phyloP scores from a whole-genome alignment of 2,888 invertebrate genomes.

The Phengaris alcon region DNA sequence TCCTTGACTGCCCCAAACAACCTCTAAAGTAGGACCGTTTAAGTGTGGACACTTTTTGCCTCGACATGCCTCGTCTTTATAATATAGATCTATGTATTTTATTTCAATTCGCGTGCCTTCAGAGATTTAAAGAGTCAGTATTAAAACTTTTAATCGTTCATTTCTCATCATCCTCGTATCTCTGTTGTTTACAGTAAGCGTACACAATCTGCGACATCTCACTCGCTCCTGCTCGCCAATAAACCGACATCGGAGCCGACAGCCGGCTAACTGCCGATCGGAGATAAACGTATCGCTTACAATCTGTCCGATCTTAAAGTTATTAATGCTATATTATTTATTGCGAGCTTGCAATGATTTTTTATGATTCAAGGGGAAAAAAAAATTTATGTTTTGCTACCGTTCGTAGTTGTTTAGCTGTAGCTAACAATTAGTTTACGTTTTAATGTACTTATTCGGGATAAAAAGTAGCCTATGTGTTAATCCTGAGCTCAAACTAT shows the following conservation, averaged over 20 bases:
- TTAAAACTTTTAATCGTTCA: neutral
- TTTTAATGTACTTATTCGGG: too few species aligned
- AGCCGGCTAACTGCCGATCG: slow-evolving; percentile 65
- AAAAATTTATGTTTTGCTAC: neutral
- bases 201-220: slow-evolving; percentile 24
- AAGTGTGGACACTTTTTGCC: too few species aligned
- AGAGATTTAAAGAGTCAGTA: neutral
- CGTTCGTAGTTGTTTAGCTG: neutral
- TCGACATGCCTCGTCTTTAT: too few species aligned
- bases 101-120: neutral
- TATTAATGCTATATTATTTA: slow-evolving; percentile 35
- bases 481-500: too few species aligned
- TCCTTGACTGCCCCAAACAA: too few species aligned
- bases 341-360: slow-evolving; percentile 43
- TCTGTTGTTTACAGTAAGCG: slow-evolving; percentile 15
- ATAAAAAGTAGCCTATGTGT: too few species aligned
- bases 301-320: slow-evolving; percentile 44
- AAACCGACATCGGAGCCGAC: slow-evolving; percentile 74
- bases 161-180: neutral
- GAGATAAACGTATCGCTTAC: slow-evolving; percentile 67
- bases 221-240: slow-evolving; percentile 43
- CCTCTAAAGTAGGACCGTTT: too few species aligned
- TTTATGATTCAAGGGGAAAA: neutral
- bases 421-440: neutral
- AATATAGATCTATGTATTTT: neutral